phyloP scores from a whole-genome alignment of 1,140 invertebrate genomes.

The Hermatobates lingyangjiaoensis region DNA sequence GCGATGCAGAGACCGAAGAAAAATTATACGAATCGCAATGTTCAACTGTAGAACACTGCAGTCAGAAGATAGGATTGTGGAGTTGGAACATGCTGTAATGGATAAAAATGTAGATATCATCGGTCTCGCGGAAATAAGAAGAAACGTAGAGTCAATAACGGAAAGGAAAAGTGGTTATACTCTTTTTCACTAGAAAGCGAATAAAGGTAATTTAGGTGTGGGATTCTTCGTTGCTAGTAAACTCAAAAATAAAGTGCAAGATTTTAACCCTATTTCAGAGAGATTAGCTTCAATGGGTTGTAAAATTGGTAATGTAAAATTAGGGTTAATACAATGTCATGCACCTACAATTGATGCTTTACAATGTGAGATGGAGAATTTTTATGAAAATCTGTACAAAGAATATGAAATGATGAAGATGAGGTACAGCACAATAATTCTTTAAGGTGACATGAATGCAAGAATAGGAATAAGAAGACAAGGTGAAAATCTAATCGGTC shows the following conservation, averaged over 20 bases:
- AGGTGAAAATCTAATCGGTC: background rate
- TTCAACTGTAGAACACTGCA: background rate
- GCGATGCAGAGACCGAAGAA: too few species aligned
- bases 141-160: background rate
- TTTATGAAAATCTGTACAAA: background rate
- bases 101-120: background rate
- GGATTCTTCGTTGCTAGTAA: background rate
- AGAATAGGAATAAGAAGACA: background rate
- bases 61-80: background rate
- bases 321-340: background rate
- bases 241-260: background rate
- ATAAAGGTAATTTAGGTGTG: background rate
- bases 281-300: background rate
- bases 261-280: background rate
- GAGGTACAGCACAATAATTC: background rate
- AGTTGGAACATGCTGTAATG: background rate
- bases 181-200: background rate
- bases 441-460: background rate
- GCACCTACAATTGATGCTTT: background rate
- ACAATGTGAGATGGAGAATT: background rate
- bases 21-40: too few species aligned
- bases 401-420: background rate
- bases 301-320: background rate
- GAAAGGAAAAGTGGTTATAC: background rate
- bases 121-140: background rate